Base-by-base conservation (phyloP, 2,888 invertebrate genomes). In the Dicycla oo region DNA sequence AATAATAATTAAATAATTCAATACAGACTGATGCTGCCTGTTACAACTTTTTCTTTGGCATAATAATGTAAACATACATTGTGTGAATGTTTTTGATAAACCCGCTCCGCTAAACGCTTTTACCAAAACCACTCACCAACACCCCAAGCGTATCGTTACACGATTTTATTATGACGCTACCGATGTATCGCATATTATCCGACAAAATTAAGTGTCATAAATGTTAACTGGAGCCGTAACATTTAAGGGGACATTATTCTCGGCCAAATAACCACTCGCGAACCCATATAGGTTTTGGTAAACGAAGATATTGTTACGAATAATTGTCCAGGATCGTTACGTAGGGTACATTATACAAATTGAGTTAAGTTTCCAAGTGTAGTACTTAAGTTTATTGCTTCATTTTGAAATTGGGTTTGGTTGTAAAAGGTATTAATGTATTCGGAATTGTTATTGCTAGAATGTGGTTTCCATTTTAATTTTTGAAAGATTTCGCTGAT, bases 121-220 rank as follows among this genome's bases (percentile, higher is more conserved):
- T 51, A 49, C 38, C 2, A 51, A 56, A 77, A 73, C 18, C 79
- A 89, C 88, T 81, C 68, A 43, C 63, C 11, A 69, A 78, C 81
- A 89, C 88, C 90, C 90, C 90, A 92, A 93, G 92, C 93, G 88
- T 89, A 89, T 92, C 91, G 90, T 91, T 91, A 88, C 88, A 89
- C 84, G 92, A 90, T 90, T 90, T 91, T 92, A 93, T 93, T 91
- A 92, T 90, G 85, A 90, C 89, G 93, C 93, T 94, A 93, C 94
- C 91, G 90, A 90, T 88, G 88, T 88, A 87, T 87, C 87, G 82
- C 84, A 88, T 90, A 89, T 90, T 91, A 91, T 88, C 88, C 91
- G 88, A 87, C 90, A 91, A 93, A 94, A 95, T 95, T 95, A 95
- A 93, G 92, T 93, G 93, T 93, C 94, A 93, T 95, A 95, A 95